Base-by-base conservation (phyloP, 2,113 vertebrate genomes). In the Cavia aperea region DNA sequence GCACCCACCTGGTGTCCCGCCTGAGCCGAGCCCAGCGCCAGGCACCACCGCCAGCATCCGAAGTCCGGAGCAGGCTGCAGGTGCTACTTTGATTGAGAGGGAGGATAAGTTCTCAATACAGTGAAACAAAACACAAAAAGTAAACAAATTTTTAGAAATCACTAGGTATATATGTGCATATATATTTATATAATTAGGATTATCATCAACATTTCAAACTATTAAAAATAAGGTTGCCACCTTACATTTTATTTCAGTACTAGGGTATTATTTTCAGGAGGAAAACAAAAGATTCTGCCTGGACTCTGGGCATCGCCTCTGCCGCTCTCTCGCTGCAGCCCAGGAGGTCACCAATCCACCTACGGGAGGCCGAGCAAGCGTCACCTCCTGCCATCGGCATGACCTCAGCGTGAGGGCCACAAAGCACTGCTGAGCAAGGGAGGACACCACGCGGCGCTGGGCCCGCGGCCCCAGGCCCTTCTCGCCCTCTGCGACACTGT, bases 221-320 rank as follows among this genome's bases (percentile, higher is more conserved):
- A 97, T 95, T 95, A 97, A 97, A 97, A 97, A 97, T 97, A 98
- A 98, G 98, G 96, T 96, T 98, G 97, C 97, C 98, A 98, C 95
- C 97, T 98, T 97, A 97, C 96, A 94, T 97, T 96, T 96, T 73
- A 86, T 94, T 96, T 94, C 78, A 54, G 93, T 93, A 84, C 81
- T 49, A 49, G 83, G 93, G 72, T 46, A 88, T 94, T 97, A 36
- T 79, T 88, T 62, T 26, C 18, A 58, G 51, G 78, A 92, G 94
- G 7, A 70, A 62, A 96, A 88, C 94, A 86, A 93, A 94, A 90
- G 88, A 86, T 96, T 96, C 90, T 92, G 79, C 93, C 95, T 96
- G 93, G 92, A 93, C 89, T 94, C 95, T 87, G 79, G 94, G 26
- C 26, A 24, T 13, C 92, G 93, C 95, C 94, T 91, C 94, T 95